Percentiles rank a stretch among this genome's conserved stretches.
phyloP scores from a whole-genome alignment of 64 coral and sea anemone genomes.

The Acropora tenuis region DNA sequence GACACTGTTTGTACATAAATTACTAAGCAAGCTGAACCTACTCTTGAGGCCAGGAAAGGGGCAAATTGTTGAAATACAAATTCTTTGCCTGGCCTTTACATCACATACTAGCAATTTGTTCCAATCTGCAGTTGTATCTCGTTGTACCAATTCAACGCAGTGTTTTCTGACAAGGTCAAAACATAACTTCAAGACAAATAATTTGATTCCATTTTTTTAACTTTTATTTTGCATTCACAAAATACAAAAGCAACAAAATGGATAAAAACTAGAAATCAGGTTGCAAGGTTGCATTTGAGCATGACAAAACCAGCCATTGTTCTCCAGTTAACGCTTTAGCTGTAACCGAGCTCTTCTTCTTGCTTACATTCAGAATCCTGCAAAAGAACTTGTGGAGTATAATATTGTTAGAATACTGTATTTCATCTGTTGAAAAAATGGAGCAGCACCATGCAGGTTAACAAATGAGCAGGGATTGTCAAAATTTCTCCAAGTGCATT shows the following conservation, averaged over 20 bases:
- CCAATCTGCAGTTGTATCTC: too few relatives aligned
- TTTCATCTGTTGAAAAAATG: not conserved
- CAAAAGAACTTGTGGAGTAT: constrained; percentile 68
- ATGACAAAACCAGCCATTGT: not conserved
- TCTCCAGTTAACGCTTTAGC: not conserved
- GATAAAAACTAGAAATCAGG: not conserved
- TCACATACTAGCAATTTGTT: too few relatives aligned
- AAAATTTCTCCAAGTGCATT: too few relatives aligned
- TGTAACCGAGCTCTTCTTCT: not conserved
- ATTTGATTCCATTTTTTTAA: not conserved
- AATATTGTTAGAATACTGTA: constrained; percentile 7
- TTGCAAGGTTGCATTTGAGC: not conserved
- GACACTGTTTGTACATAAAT: too few relatives aligned
- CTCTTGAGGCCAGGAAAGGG: too few relatives aligned
- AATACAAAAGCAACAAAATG: not conserved
- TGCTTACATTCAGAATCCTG: not conserved
- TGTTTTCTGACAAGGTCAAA: too few relatives aligned
- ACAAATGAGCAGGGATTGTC: too few relatives aligned
- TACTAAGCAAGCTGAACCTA: too few relatives aligned
- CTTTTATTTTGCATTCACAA: not conserved
- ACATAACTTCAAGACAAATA: too few relatives aligned
- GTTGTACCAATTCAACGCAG: too few relatives aligned
- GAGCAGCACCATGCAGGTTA: not conserved
- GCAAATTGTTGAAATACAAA: too few relatives aligned
- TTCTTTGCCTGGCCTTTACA: too few relatives aligned